phyloP scores from a whole-genome alignment of 2,888 invertebrate genomes.

The Cheilosia pagana region DNA sequence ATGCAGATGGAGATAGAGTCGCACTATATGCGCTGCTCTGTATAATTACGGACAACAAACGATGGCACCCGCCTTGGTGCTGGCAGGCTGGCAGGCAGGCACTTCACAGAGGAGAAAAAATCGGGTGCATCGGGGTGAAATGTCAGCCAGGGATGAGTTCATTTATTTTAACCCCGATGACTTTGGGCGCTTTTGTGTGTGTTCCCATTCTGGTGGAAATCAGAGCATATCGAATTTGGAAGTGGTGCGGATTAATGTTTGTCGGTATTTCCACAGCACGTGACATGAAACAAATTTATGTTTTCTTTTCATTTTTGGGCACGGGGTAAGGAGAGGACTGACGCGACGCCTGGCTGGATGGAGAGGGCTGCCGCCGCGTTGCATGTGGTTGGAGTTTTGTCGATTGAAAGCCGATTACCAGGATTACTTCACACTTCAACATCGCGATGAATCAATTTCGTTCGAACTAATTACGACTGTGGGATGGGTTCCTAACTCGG shows the following conservation, averaged over 20 bases:
- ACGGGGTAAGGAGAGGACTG: constrained; percentile 21
- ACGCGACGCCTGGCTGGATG: too few species aligned
- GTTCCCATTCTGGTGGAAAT: constrained; percentile 48
- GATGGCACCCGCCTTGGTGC: constrained; percentile 71
- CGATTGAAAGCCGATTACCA: constrained; percentile 72
- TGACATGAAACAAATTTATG: constrained; percentile 72
- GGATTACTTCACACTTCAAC: constrained; percentile 74
- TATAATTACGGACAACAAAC: constrained; percentile 72
- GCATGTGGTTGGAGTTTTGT: constrained; percentile 13
- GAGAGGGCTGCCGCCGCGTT: constrained; percentile 14
- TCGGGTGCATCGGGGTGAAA: constrained; percentile 69
- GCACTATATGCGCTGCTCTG: constrained; percentile 29
- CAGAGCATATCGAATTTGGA: constrained; percentile 72
- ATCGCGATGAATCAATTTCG: constrained; percentile 72
- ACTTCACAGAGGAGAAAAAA: constrained; percentile 7
- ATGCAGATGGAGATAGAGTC: too few species aligned
- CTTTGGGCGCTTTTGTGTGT: constrained; percentile 28
- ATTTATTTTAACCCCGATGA: constrained; percentile 71
- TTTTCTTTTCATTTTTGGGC: constrained; percentile 61
- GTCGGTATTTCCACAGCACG: constrained; percentile 69
- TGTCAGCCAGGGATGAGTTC: constrained; percentile 70
- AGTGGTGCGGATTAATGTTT: constrained; percentile 74
- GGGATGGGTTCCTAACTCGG: constrained; percentile 1
- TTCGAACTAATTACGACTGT: constrained; percentile 64
- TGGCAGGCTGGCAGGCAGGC: constrained; percentile 15